Conservation (phyloP, 1,140 invertebrate species). For the Apocrypta bakeri region DNA sequence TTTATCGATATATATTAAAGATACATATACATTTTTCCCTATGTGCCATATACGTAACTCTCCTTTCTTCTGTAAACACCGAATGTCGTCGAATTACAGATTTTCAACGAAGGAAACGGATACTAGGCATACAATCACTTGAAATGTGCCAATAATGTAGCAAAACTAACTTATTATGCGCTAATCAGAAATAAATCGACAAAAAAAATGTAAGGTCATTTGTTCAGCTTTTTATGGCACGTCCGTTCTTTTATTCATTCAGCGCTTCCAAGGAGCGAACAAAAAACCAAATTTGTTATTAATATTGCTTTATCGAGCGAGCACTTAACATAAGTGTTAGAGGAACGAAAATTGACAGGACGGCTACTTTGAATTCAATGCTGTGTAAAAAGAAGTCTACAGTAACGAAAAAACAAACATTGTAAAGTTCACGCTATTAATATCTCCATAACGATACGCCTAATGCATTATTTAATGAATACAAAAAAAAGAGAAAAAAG, state of each 20-base stretch:
- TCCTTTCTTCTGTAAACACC: conserved; percentile 15
- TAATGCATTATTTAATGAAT: conserved; percentile 62
- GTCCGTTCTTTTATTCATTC: conserved; percentile 17
- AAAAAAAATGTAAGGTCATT: not conserved
- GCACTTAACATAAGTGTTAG: conserved; percentile 38
- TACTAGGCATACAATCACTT: not conserved
- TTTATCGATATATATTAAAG: no score
- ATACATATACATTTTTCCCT: conserved; percentile 20
- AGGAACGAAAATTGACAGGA: conserved; percentile 24
- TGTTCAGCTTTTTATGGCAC: conserved; percentile 29
- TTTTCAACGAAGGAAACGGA: conserved; percentile 5
- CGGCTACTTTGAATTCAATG: conserved; percentile 16
- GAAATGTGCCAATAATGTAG: not conserved
- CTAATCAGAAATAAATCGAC: not conserved
- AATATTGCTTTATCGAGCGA: conserved; percentile 20
- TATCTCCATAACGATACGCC: conserved; percentile 64
- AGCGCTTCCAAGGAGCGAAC: not conserved
- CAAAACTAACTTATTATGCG: not conserved
- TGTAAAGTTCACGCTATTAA: conserved; percentile 69
- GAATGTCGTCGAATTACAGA: not conserved
- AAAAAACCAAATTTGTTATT: conserved; percentile 45
- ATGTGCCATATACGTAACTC: conserved; percentile 57
- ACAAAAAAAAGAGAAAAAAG: conserved; percentile 48
- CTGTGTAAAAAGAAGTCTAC: conserved; percentile 52
- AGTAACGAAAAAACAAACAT: conserved; percentile 59